phyloP scores from a whole-genome alignment of 2,797 vertebrate species.

The Micrastur ruficollis region DNA sequence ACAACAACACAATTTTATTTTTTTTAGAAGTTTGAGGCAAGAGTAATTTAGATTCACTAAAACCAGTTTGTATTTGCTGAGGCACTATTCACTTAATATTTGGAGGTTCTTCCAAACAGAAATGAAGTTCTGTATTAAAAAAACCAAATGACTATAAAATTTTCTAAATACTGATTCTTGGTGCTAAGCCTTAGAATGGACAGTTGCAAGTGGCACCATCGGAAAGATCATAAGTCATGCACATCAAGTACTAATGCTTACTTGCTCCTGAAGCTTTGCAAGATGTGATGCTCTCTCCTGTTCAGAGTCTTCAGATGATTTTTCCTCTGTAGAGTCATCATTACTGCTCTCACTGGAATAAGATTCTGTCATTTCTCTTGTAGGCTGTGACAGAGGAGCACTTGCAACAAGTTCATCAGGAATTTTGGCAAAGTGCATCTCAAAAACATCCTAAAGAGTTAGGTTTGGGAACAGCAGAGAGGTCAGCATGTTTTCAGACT shows the following conservation, averaged over 20 bases:
- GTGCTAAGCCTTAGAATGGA: background rate
- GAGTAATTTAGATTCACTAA: background rate
- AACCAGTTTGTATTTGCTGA: background rate
- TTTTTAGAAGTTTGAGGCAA: background rate
- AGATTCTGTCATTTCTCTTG: background rate
- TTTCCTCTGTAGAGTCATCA: constrained; percentile 71
- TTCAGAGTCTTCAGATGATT: constrained; percentile 77
- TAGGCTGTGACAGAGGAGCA: background rate
- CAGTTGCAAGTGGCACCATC: background rate
- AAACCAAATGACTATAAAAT: background rate
- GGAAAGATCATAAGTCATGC: background rate
- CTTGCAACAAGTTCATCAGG: constrained; percentile 72
- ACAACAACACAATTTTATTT: background rate
- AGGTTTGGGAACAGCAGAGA: background rate
- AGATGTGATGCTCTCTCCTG: constrained; percentile 72
- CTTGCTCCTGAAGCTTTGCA: constrained; percentile 83
- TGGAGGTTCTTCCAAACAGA: background rate
- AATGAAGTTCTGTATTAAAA: background rate
- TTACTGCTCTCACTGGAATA: constrained; percentile 67
- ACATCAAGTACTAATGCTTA: constrained; percentile 23
- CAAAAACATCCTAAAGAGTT: constrained; percentile 87
- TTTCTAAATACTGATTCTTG: background rate
- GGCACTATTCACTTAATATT: background rate
- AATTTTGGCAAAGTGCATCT: constrained; percentile 84
- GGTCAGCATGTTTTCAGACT: background rate